Evolutionary conservation across 2,113 vertebrate genomes (phyloP).

Genomic region (Daphoenositta chrysoptera): DNA sequence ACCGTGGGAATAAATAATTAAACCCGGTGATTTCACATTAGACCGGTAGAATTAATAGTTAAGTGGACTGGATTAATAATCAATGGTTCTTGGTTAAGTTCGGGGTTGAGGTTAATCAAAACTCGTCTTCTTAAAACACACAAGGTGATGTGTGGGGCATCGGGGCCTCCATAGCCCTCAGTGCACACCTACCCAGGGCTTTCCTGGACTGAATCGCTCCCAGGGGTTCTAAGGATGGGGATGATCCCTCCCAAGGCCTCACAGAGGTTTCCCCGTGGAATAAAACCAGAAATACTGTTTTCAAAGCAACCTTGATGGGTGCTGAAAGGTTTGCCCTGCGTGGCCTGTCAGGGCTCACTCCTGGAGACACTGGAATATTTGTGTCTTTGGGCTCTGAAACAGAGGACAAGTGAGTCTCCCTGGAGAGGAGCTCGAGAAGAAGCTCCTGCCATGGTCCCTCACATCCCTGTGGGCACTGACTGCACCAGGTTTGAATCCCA

Average conservation of each 20-base stretch:
- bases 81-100: not conserved
- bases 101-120: not conserved
- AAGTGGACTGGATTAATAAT: not conserved
- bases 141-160: accelerated
- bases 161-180: accelerated
- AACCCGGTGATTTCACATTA: not conserved
- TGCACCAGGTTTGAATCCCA: not conserved
- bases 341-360: too few relatives aligned
- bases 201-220: accelerated
- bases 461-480: accelerated
- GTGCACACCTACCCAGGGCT: accelerated
- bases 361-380: not conserved
- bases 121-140: accelerated
- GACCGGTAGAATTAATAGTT: not conserved
- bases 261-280: accelerated
- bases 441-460: not conserved
- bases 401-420: accelerated
- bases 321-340: accelerated
- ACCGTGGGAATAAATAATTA: not conserved
- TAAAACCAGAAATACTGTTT: accelerated
- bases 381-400: accelerated
- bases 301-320: not conserved
- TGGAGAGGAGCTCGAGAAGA: not conserved
- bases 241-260: accelerated
- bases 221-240: accelerated